phyloP scores from a whole-genome alignment of 1,140 invertebrate genomes.

The Heliothis virescens region DNA sequence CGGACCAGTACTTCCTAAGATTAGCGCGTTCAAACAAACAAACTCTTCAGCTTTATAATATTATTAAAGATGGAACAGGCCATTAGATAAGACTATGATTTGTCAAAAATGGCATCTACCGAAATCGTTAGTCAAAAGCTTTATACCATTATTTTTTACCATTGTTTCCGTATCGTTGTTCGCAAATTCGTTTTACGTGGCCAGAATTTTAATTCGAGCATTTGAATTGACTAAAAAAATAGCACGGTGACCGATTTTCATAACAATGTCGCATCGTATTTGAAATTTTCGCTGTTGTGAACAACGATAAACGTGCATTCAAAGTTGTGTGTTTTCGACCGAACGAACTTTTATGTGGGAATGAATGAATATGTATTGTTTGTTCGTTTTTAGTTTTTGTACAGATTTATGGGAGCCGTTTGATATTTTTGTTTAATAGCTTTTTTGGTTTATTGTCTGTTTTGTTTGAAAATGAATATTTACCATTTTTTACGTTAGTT shows the following conservation, averaged over 20 bases:
- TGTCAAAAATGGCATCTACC: neutral
- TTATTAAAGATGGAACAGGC: no score
- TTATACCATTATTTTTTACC: neutral
- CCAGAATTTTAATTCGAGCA: constrained; percentile 20
- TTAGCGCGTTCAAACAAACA: no score
- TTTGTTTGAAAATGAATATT: neutral
- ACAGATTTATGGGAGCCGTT: neutral
- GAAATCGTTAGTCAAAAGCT: neutral
- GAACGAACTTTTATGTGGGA: neutral
- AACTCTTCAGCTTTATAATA: no score
- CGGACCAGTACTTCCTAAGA: no score
- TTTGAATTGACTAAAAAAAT: constrained; percentile 7
- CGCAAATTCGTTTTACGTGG: constrained; percentile 15
- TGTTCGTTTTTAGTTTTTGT: neutral
- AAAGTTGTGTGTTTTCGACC: neutral
- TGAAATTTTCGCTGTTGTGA: constrained; percentile 9
- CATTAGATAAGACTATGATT: no score
- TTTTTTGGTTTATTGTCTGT: neutral
- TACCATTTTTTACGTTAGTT: no score
- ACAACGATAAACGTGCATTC: constrained; percentile 2
- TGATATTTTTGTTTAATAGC: neutral
- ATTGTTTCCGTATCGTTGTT: neutral
- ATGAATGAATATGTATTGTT: neutral
- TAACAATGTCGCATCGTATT: constrained; percentile 10
- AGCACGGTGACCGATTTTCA: constrained; percentile 30